Evolutionary conservation across 2,113 vertebrate genomes (phyloP).

Genomic region (Gymnocephalus cernua): DNA sequence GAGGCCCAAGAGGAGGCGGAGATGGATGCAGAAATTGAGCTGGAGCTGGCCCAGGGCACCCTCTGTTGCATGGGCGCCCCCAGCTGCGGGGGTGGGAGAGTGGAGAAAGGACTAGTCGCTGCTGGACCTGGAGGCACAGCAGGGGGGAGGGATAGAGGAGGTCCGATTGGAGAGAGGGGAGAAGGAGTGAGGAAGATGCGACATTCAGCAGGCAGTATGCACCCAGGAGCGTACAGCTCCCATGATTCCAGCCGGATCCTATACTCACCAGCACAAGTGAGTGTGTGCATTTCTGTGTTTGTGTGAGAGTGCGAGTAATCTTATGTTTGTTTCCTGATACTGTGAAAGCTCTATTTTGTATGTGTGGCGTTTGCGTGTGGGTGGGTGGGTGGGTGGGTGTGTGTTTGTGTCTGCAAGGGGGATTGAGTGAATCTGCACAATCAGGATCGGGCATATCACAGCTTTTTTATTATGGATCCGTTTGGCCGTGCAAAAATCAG

Average conservation of each 20-base stretch:
- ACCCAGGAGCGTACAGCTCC: slow-evolving; percentile 60
- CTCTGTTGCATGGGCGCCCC: slow-evolving; percentile 87
- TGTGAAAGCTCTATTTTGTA: slow-evolving; percentile 31
- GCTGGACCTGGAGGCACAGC: slow-evolving; percentile 37
- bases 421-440: background rate
- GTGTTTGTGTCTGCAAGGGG: slow-evolving; percentile 7
- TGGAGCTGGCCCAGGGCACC: slow-evolving; percentile 93
- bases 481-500: background rate
- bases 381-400: background rate
- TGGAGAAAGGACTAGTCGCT: slow-evolving; percentile 59
- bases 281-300: slow-evolving; percentile 34
- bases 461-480: background rate
- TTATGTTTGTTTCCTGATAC: slow-evolving; percentile 11
- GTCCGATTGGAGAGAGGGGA: slow-evolving; percentile 58
- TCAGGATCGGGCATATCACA: background rate
- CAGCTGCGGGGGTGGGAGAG: slow-evolving; percentile 71
- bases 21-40: slow-evolving; percentile 97
- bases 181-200: slow-evolving; percentile 64
- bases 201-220: slow-evolving; percentile 46
- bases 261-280: slow-evolving; percentile 95
- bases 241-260: slow-evolving; percentile 78
- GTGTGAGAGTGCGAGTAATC: background rate
- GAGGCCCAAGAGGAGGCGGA: slow-evolving; percentile 99
- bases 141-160: slow-evolving; percentile 50
- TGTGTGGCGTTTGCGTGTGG: slow-evolving; percentile 14